phyloP scores from a whole-genome alignment of 1,140 invertebrate genomes.

The Diorhabda elongata region DNA sequence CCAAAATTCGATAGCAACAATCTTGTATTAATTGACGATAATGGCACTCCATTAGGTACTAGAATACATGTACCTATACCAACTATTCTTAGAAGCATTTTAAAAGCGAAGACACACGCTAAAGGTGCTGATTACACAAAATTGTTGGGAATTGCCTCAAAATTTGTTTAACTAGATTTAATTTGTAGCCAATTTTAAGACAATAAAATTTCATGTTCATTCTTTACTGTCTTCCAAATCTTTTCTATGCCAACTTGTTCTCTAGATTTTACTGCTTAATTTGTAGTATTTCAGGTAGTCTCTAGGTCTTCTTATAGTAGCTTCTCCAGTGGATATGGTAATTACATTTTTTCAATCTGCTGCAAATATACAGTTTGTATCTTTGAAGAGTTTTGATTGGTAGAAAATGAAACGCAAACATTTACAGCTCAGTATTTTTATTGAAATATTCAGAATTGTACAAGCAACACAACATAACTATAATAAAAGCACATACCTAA shows the following conservation, averaged over 20 bases:
- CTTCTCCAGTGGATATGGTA: too few relatives aligned
- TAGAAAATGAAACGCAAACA: too few relatives aligned
- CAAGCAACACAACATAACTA: slow-evolving; percentile 43
- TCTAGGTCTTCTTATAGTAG: too few relatives aligned
- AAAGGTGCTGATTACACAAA: slow-evolving; percentile 95
- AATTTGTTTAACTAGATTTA: slow-evolving; percentile 71
- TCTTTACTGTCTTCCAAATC: too few relatives aligned
- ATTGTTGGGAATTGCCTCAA: slow-evolving; percentile 85
- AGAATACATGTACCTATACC: slow-evolving; percentile 94
- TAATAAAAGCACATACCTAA: slow-evolving; percentile 37
- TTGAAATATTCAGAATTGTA: slow-evolving; percentile 40
- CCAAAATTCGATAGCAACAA: slow-evolving; percentile 97
- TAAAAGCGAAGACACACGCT: slow-evolving; percentile 74
- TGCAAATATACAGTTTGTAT: too few relatives aligned
- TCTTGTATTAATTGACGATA: slow-evolving; percentile 92
- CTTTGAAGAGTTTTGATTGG: too few relatives aligned
- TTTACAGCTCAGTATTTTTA: slow-evolving; percentile 22
- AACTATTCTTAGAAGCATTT: slow-evolving; percentile 78
- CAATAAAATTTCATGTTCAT: too few relatives aligned
- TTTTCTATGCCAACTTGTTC: too few relatives aligned
- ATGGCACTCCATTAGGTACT: slow-evolving; percentile 87
- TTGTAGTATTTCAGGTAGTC: too few relatives aligned
- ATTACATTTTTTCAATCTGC: too few relatives aligned
- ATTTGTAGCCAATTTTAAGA: neutral
- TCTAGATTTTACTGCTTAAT: too few relatives aligned